Evolutionary conservation across 2,113 vertebrate species (phyloP).

Genomic region (Hyperopisus bebe): DNA sequence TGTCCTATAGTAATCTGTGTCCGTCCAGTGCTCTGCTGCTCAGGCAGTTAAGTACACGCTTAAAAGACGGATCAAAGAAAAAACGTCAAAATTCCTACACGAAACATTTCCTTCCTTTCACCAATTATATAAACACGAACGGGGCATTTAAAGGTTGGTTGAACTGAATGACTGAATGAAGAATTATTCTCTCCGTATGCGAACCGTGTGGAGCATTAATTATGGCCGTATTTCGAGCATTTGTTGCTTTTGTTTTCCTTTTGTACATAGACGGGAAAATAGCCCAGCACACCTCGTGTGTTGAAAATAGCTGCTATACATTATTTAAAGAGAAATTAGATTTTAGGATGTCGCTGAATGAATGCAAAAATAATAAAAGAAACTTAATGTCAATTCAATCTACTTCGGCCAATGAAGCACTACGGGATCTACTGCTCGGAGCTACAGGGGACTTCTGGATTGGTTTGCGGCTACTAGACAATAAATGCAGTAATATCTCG

Average conservation of each 20-base stretch:
- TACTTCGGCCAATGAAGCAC: slow-evolving; percentile 14
- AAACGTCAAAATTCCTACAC: neutral
- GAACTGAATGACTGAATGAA: neutral
- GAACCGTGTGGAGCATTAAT: neutral
- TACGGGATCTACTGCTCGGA: slow-evolving; percentile 25
- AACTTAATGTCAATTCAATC: slow-evolving; percentile 36
- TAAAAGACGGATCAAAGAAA: neutral
- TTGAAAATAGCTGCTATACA: slow-evolving; percentile 15
- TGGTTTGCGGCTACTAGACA: slow-evolving; percentile 39
- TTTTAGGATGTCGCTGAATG: slow-evolving; percentile 41
- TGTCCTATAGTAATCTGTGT: neutral
- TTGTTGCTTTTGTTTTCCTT: neutral
- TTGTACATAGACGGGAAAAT: neutral
- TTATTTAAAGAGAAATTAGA: slow-evolving; percentile 28
- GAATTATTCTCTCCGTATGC: neutral
- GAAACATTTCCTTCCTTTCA: neutral
- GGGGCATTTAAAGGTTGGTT: neutral
- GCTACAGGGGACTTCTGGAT: slow-evolving; percentile 52
- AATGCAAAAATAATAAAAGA: slow-evolving; percentile 41
- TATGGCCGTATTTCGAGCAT: neutral
- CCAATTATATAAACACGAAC: neutral
- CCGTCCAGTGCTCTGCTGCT: neutral
- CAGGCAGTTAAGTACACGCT: neutral
- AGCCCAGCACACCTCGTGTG: slow-evolving; percentile 12
- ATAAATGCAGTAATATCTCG: slow-evolving; percentile 43